phyloP scores from a whole-genome alignment of 2,113 vertebrate genomes.

The Heterotis niloticus region DNA sequence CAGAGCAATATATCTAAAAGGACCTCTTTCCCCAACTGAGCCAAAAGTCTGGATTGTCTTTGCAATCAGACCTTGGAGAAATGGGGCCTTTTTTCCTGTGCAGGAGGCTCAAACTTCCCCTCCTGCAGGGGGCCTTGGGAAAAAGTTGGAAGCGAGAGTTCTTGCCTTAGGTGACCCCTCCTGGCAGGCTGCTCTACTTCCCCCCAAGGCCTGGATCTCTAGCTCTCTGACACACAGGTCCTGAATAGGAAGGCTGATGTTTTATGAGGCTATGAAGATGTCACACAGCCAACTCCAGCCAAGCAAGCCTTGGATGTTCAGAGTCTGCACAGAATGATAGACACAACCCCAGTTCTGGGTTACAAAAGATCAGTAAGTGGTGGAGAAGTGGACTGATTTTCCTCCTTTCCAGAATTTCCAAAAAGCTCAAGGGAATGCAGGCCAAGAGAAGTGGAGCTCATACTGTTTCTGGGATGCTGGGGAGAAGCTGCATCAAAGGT shows the following conservation, averaged over 20 bases:
- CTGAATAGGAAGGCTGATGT: constrained; percentile 6
- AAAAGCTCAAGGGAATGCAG: background rate
- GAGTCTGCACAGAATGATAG: no score
- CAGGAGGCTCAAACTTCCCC: constrained; percentile 1
- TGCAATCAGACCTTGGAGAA: constrained; percentile 13
- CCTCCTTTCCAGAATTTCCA: background rate
- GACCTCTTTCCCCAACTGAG: constrained; percentile 7
- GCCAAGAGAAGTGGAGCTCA: constrained; percentile 2
- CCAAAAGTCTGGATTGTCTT: constrained; percentile 8
- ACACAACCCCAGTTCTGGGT: background rate
- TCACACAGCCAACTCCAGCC: no score
- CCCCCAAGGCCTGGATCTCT: background rate
- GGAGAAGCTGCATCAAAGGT: constrained; percentile 9
- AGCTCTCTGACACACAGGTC: background rate
- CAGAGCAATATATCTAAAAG: background rate
- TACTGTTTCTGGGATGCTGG: background rate
- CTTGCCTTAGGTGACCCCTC: constrained; percentile 20
- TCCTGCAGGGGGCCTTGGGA: background rate
- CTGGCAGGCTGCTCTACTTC: background rate
- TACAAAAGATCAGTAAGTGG: background rate
- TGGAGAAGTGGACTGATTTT: background rate
- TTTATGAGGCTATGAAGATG: no score
- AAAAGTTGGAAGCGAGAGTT: background rate
- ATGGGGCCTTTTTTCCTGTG: constrained; percentile 21
- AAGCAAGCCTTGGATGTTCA: no score